Evolutionary conservation across 2,113 vertebrate genomes (phyloP), one percentile per base, ranked within the genome.

Genomic region (Lynx canadensis): DNA sequence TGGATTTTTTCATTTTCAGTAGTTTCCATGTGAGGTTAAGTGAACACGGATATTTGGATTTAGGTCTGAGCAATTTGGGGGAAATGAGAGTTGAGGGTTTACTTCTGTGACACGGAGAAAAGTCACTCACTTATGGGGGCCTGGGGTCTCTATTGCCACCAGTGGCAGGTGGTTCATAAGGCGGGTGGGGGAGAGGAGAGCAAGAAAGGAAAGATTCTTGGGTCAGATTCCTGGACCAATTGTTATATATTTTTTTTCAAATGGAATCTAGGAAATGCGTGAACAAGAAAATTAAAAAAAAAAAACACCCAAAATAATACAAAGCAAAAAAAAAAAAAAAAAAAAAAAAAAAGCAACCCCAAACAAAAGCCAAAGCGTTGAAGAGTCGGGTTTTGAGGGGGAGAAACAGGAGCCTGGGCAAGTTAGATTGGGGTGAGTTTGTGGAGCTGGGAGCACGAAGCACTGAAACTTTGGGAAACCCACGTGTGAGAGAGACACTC

Each of bases 1-100:
- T 27, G n/a, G 71, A 68, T 9, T 27, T 27, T 63, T 92, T 83
- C 41, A 73, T 79, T 16, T 78, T 23, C 52, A 9, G 52, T 57
- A 73, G 10, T 79, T 89, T 78, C 60, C n/a, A 65, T 55, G 89
- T 69, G 66, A 95, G 85, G 45, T 79, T 97, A 92, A 66, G 33
- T 63, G 89, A 92, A 93, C 38, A 85, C 19, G 31, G 45, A 45
- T 29, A 63, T 78, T 69, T 50, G 41, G 52, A 19, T 87, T 79
- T 29, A 55, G 63, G 69, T 82, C 65, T 91, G 8, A 31, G 79
- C 7, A 79, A 33, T 12, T 60, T 68, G 55, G 69, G 29, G 33
- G 60, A 85, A 69, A 68, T 48, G 78, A 57, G 55, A 91, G 73
- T 79, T 15, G 27, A 48, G 45, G 18, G n/a, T 68, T 78, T 41